A percentile compares a stretch with the other conserved stretches of the same genome.
These are phyloP conservation scores for Bambusicola thoracicus DNA, from an alignment of 2,113 vertebrate genomes.

Conservation along the genomic window DNA sequence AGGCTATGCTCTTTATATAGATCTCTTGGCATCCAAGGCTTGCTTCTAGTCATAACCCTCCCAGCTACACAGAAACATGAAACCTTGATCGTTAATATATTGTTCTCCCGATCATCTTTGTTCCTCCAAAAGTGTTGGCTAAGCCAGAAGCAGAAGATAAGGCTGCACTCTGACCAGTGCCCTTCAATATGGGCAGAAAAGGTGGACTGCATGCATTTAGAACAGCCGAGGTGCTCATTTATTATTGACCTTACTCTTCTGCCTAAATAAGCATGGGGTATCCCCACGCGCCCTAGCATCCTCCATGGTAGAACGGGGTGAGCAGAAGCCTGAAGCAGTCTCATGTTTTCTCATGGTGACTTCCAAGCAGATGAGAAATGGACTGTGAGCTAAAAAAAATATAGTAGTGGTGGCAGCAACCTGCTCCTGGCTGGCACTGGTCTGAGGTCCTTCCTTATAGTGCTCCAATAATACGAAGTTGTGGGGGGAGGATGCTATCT, in stretches of 20 bases:
- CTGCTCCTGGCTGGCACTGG: neutral
- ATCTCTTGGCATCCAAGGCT: conserved; percentile 25
- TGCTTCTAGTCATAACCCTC: neutral
- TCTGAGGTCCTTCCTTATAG: neutral
- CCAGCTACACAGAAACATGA: neutral
- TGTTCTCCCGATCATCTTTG: neutral
- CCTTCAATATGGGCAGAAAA: neutral
- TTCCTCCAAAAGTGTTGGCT: neutral
- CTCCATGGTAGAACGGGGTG: neutral
- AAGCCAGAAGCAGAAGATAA: neutral
- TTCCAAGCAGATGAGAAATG: neutral
- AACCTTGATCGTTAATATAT: neutral
- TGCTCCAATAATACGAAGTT: neutral
- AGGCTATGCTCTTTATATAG: neutral
- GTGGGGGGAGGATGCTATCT: neutral
- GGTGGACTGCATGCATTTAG: neutral
- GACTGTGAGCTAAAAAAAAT: neutral
- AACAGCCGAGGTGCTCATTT: neutral
- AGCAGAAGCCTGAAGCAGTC: neutral
- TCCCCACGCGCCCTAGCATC: neutral
- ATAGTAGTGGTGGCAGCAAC: neutral
- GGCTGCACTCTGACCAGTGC: neutral
- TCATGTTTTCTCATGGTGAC: neutral
- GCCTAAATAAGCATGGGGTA: neutral
- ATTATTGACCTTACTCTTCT: neutral